Base-by-base conservation (phyloP, 2,888 invertebrate species). In the Troilus luridus region DNA sequence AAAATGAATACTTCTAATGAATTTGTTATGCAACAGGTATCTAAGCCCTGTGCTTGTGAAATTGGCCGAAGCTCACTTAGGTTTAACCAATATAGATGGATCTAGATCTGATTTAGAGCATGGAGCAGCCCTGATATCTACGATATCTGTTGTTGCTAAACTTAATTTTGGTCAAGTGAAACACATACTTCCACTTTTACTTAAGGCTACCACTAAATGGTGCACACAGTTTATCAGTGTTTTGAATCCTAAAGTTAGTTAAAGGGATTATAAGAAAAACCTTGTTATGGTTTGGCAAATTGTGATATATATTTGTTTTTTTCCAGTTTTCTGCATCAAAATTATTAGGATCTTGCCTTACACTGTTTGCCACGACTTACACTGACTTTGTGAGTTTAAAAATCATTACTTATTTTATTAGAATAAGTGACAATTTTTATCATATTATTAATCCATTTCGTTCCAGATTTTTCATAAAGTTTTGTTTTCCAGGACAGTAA, bases 31-130 rank as follows among this genome's bases (percentile, higher is more conserved):
- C 93, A 93, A 91, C 93, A 95, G 95, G 67, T 93, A 94, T 58
- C 92, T 96, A n/a, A 95, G 95, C 92, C 95, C 96, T 19, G 94
- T 96, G 67, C 93, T 97, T 88, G 93, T 95, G 89, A 95, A 95
- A 92, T 94, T 95, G 90, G 93, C 96, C 62, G 95, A 95, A 93
- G 95, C 95, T 93, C 96, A 96, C 94, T 94, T 95, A 1, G 94
- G 95, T 92, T 95, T 95, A 7, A 96, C 96, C 56, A 94, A 95
- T 93, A 93, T 96, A 24, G 94, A 94, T 93, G 94, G 94, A 58
- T 95, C 95, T 0, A 94, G 95, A 90, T 94, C 95, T 88, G 95
- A 95, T 89, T 95, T 95, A 92, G 95, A 95, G 58, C 96, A 96
- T 94, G 95, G 95, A 56, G 94, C 96, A 72, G 95, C 95, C 2